Conservation (phyloP, 1,140 invertebrate species). For the Stegodyphus dumicola region DNA sequence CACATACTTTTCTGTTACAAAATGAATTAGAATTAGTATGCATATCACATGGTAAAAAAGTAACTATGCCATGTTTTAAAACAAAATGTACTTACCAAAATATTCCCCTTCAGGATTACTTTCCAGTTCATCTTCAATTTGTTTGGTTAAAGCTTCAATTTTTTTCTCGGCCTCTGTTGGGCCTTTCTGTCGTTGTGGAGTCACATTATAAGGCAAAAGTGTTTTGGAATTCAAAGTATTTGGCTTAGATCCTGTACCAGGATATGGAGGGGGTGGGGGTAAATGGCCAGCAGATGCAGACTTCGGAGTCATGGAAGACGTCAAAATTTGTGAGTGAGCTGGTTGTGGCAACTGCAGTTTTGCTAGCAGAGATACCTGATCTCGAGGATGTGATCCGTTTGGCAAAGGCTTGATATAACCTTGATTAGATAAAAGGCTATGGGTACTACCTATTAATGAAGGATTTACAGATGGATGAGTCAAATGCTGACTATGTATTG, state of each 20-base stretch:
- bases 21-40: neutral
- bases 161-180: constrained; percentile 90
- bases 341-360: constrained; percentile 39
- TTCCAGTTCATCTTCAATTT: constrained; percentile 94
- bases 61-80: neutral
- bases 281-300: constrained; percentile 1
- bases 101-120: constrained; percentile 94
- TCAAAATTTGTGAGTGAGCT: constrained; percentile 19
- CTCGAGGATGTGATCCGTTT: constrained; percentile 13
- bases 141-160: constrained; percentile 88
- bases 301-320: constrained; percentile 16
- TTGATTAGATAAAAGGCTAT: constrained; percentile 17
- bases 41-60: neutral
- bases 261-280: constrained; percentile 47
- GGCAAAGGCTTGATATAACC: constrained; percentile 23
- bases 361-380: constrained; percentile 18
- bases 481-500: constrained; percentile 31
- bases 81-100: constrained; percentile 79
- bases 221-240: constrained; percentile 75
- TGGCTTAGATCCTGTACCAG: constrained; percentile 37
- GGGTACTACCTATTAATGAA: constrained; percentile 30
- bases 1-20: neutral
- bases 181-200: constrained; percentile 76
- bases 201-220: constrained; percentile 87
- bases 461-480: constrained; percentile 27